These are phyloP conservation scores for Drosophila nr. medialis DNA, from an alignment of 2,888 invertebrate genomes.

Conservation along the genomic window DNA sequence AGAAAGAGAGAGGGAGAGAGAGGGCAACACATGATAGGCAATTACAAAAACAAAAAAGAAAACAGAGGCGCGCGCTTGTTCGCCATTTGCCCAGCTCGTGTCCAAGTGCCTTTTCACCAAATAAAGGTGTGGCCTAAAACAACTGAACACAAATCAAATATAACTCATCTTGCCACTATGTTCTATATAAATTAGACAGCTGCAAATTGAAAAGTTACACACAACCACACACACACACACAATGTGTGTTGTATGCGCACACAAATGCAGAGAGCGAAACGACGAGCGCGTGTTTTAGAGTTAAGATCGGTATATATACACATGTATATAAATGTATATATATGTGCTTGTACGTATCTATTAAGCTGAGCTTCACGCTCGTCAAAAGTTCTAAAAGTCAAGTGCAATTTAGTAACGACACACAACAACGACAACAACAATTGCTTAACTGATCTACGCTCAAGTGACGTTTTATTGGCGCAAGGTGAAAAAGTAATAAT, in stretches of 20 bases:
- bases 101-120: conserved; percentile 61
- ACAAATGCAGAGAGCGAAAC: conserved; percentile 25
- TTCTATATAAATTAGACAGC: conserved; percentile 68
- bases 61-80: conserved; percentile 62
- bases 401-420: conserved; percentile 66
- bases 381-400: conserved; percentile 77
- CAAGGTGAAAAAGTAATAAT: conserved; percentile 56
- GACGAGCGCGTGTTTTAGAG: conserved; percentile 40
- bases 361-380: conserved; percentile 63
- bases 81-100: conserved; percentile 52
- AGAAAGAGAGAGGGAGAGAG: conserved; percentile 8
- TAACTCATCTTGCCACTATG: conserved; percentile 45
- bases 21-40: conserved; percentile 33
- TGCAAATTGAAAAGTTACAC: conserved; percentile 60
- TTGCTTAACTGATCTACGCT: conserved; percentile 49
- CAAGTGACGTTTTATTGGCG: conserved; percentile 77
- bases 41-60: conserved; percentile 39
- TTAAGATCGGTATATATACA: conserved; percentile 24
- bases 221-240: conserved; percentile 17
- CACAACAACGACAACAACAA: conserved; percentile 38
- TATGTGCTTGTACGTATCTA: conserved; percentile 24
- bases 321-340: conserved; percentile 2
- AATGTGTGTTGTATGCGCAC: conserved; percentile 28
- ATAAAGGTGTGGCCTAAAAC: conserved; percentile 76
- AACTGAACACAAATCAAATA: conserved; percentile 36